Percentiles rank a stretch among this genome's conserved stretches.
phyloP scores from a whole-genome alignment of 2,888 invertebrate species.

The Drosophila testacea region DNA sequence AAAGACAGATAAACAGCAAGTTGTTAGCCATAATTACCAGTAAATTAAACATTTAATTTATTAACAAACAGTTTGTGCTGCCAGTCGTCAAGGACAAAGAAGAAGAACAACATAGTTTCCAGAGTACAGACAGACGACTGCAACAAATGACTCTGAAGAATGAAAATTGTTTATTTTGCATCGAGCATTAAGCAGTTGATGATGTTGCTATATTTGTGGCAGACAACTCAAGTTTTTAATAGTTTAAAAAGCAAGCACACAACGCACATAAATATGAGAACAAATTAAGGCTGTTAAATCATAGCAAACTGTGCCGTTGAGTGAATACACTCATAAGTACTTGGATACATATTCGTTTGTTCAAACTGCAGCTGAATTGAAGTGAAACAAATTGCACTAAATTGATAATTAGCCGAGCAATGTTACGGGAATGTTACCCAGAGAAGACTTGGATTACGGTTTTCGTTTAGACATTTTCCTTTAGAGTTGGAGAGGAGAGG shows the following conservation, averaged over 20 bases:
- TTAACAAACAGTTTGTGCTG: conserved; percentile 72
- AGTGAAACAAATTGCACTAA: conserved; percentile 74
- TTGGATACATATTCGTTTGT: conserved; percentile 28
- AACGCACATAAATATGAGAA: conserved; percentile 43
- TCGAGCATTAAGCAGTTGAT: conserved; percentile 59
- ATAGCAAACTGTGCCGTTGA: conserved; percentile 38
- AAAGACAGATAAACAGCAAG: conserved; percentile 27
- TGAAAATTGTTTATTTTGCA: conserved; percentile 52
- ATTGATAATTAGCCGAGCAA: conserved; percentile 72
- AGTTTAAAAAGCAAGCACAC: conserved; percentile 63
- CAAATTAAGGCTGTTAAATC: conserved; percentile 73
- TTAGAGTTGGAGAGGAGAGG: neutral
- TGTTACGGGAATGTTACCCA: conserved; percentile 13
- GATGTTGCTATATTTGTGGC: conserved; percentile 60
- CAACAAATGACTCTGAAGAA: conserved; percentile 43
- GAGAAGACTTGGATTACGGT: conserved; percentile 29
- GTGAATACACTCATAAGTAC: conserved; percentile 28
- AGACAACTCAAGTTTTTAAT: conserved; percentile 75
- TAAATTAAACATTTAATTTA: conserved; percentile 79
- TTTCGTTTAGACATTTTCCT: neutral
- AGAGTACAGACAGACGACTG: conserved; percentile 36
- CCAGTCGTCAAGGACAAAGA: conserved; percentile 46
- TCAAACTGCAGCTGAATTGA: conserved; percentile 55
- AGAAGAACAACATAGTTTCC: conserved; percentile 31
- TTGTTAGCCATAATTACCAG: conserved; percentile 73